A percentile compares a stretch with the other conserved stretches of the same genome.
These are phyloP conservation scores for zebrafish (Danio rerio) DNA, from an alignment of 2,113 vertebrate genomes.

Conservation along the genomic window GRCz12tu NC_133177.1:17175501-17176000, in stretches of 20 bases:
- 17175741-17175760: constrained; percentile 1
- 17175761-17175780: background rate
- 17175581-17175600: constrained; percentile 23
- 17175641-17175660: constrained; percentile 39
- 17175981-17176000: background rate
- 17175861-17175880: background rate
- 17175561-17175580: constrained; percentile 43
- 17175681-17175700: constrained; percentile 1
- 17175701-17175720: constrained; percentile 46
- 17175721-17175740: constrained; percentile 37
- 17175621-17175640: constrained; percentile 48
- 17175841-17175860: background rate
- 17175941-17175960: background rate
- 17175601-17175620: constrained; percentile 49
- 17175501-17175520: no score
- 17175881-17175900: constrained; percentile 12
- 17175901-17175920: background rate
- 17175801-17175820: constrained; percentile 16
- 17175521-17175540: no score
- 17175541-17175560: no score
- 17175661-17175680: background rate
- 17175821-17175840: background rate
- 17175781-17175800: constrained; percentile 17
- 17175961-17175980: background rate
- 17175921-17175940: background rate